phyloP scores from a whole-genome alignment of 2,888 invertebrate species.

The Eristalis intricaria region DNA sequence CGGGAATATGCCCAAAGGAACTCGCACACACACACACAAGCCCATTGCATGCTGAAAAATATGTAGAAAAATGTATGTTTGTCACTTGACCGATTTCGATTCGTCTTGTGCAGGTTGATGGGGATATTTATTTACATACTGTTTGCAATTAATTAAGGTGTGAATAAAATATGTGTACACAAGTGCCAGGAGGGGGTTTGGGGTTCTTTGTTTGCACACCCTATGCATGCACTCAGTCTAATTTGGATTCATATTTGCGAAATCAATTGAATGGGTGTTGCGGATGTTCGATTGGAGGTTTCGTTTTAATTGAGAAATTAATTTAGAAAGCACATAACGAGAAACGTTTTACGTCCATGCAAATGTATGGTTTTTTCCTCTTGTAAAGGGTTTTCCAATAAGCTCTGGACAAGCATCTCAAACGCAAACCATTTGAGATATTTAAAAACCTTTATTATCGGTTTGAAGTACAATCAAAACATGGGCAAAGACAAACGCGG shows the following conservation, averaged over 20 bases:
- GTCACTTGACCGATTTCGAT: background rate
- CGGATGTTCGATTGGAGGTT: too few relatives aligned
- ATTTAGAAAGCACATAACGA: too few relatives aligned
- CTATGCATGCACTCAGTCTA: background rate
- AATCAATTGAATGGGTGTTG: too few relatives aligned
- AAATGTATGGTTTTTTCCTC: too few relatives aligned
- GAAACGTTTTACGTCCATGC: too few relatives aligned
- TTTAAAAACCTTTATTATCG: too few relatives aligned
- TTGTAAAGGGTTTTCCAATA: too few relatives aligned
- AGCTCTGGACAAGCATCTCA: too few relatives aligned
- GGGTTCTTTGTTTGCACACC: background rate
- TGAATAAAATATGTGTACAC: background rate
- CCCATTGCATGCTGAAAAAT: background rate
- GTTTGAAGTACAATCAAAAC: too few relatives aligned
- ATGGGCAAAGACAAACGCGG: too few relatives aligned
- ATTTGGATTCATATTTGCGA: background rate
- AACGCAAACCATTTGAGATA: too few relatives aligned
- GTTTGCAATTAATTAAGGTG: background rate
- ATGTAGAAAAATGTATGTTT: conserved; percentile 5
- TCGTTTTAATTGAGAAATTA: too few relatives aligned
- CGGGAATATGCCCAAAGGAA: background rate
- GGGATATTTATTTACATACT: background rate
- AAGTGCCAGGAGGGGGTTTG: background rate
- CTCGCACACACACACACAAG: background rate
- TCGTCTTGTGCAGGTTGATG: background rate